Conservation (phyloP, 2,888 invertebrate genomes). For the Cheilosia vernalis region DNA sequence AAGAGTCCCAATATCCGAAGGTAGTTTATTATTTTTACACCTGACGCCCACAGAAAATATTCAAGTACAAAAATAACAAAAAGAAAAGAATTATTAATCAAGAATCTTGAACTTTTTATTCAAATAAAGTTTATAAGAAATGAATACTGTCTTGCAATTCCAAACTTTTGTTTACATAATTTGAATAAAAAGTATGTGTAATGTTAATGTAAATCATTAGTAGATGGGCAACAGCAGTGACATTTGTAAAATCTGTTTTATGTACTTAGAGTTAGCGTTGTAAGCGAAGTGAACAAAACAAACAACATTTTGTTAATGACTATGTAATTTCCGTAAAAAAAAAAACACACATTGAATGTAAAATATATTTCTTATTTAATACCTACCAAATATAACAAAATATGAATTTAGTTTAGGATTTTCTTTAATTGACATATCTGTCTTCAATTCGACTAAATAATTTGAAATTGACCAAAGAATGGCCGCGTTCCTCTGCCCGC, state of each 20-base stretch:
- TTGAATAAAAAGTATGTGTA: constrained; percentile 36
- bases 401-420: background rate
- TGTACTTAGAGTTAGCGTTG: constrained; percentile 50
- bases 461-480: too few species aligned
- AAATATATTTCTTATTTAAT: constrained; percentile 75
- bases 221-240: constrained; percentile 46
- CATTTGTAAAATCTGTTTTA: constrained; percentile 66
- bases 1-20: constrained; percentile 68
- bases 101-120: constrained; percentile 63
- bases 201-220: background rate
- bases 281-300: constrained; percentile 39
- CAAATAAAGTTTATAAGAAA: constrained; percentile 12
- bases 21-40: constrained; percentile 76
- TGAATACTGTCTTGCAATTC: constrained; percentile 34
- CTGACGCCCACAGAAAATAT: constrained; percentile 75
- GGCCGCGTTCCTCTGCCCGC: too few species aligned
- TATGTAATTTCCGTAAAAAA: constrained; percentile 67
- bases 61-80: constrained; percentile 73
- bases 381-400: constrained; percentile 71
- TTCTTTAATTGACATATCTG: background rate
- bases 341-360: constrained; percentile 57
- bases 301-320: constrained; percentile 63
- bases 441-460: too few species aligned
- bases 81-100: constrained; percentile 46
- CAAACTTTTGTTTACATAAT: constrained; percentile 46